Percentiles rank a stretch among this genome's conserved stretches.
Evolutionary conservation across 1,140 invertebrate genomes (phyloP).

Genomic region (Scaptodrosophila lebanonensis): DNA sequence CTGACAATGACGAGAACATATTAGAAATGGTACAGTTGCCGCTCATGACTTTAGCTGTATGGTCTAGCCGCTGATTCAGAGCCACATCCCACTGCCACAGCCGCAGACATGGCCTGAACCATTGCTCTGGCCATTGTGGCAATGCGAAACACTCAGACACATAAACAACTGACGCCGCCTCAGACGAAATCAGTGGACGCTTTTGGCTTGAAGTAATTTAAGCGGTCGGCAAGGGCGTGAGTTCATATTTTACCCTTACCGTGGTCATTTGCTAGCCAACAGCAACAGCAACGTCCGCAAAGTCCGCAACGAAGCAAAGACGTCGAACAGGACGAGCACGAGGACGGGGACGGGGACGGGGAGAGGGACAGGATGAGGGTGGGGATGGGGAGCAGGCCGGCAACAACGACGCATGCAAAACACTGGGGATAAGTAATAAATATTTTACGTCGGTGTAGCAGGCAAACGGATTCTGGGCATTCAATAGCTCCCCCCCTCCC

Average conservation of each 20-base stretch:
- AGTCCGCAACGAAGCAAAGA: too few species aligned
- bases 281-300: slow-evolving; percentile 14
- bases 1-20: too few species aligned
- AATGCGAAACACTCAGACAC: slow-evolving; percentile 41
- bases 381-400: too few species aligned
- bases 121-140: not conserved
- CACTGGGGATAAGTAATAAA: slow-evolving; percentile 53
- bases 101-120: too few species aligned
- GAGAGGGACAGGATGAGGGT: too few species aligned
- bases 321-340: too few species aligned
- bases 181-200: slow-evolving; percentile 44
- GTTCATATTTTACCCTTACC: slow-evolving; percentile 51
- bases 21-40: too few species aligned
- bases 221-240: not conserved
- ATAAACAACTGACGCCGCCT: slow-evolving; percentile 45
- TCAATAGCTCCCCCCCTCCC: not conserved
- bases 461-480: slow-evolving; percentile 9
- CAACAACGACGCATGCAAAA: too few species aligned
- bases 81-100: too few species aligned
- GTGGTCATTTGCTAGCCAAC: slow-evolving; percentile 8
- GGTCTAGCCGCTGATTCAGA: too few species aligned
- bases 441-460: slow-evolving; percentile 54
- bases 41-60: too few species aligned
- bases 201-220: not conserved
- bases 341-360: too few species aligned